Evolutionary conservation across 2,797 vertebrate species (phyloP).

Genomic region (Crax fasciolata): DNA sequence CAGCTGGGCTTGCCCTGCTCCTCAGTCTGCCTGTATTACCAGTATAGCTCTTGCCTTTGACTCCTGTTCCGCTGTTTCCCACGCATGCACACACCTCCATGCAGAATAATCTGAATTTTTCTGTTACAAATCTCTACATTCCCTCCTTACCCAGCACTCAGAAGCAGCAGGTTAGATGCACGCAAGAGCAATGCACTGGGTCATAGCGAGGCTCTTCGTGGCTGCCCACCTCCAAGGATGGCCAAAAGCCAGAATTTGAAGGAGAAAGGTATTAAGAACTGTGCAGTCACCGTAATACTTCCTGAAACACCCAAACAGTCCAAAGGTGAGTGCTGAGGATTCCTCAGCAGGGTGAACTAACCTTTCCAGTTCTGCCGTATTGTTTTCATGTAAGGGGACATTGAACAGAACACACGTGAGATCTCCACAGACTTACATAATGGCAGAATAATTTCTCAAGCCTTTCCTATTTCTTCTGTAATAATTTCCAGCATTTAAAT

Average conservation of each 20-base stretch:
- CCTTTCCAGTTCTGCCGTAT: neutral
- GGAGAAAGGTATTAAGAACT: neutral
- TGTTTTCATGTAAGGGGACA: neutral
- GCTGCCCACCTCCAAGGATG: neutral
- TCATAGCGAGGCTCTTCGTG: neutral
- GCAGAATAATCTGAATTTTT: neutral
- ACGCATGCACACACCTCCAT: neutral
- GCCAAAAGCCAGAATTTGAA: neutral
- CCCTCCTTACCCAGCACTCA: neutral
- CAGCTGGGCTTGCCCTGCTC: neutral
- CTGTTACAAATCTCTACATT: neutral
- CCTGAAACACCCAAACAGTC: neutral
- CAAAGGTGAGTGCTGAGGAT: neutral
- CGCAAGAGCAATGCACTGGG: too few relatives aligned
- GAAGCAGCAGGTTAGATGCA: neutral
- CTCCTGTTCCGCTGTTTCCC: neutral
- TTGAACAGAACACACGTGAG: neutral
- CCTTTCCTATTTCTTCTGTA: neutral
- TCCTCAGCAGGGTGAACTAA: neutral
- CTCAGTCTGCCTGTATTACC: too few relatives aligned
- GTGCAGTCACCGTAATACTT: neutral
- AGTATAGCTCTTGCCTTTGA: neutral
- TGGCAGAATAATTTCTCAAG: neutral
- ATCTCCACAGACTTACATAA: neutral
- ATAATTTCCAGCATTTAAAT: neutral